Evolutionary conservation across 2,797 vertebrate species (phyloP).

Genomic region (Arrhamphus sclerolepis): DNA sequence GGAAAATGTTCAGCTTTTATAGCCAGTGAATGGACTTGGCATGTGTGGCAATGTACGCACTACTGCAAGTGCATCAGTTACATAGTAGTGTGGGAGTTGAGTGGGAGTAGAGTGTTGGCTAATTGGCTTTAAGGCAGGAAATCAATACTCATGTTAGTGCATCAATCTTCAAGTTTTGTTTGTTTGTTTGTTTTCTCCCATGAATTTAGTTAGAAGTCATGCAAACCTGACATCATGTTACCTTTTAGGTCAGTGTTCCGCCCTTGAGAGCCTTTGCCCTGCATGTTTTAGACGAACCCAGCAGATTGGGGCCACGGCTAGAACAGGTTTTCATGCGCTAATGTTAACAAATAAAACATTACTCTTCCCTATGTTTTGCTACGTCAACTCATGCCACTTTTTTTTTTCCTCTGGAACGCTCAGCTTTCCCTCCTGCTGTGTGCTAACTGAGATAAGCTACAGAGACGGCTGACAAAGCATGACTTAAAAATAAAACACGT

Average conservation of each 20-base stretch:
- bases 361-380: neutral
- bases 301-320: neutral
- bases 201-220: conserved; percentile 11
- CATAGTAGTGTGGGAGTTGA: too few species aligned
- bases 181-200: too few species aligned
- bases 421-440: too few species aligned
- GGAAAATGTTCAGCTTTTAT: neutral
- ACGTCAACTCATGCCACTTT: too few species aligned
- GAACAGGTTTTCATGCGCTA: neutral
- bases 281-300: too few species aligned
- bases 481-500: conserved; percentile 33
- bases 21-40: neutral
- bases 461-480: conserved; percentile 20
- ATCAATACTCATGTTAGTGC: conserved; percentile 40
- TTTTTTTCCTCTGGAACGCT: too few species aligned
- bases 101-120: conserved; percentile 12
- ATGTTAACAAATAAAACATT: neutral
- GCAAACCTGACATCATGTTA: neutral
- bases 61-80: conserved; percentile 10
- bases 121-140: conserved; percentile 23
- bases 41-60: conserved; percentile 6
- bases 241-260: too few species aligned
- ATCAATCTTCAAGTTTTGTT: conserved; percentile 23
- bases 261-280: too few species aligned
- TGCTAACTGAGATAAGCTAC: conserved; percentile 9